phyloP scores from a whole-genome alignment of 2,113 vertebrate genomes.

The Herpetotheres cachinnans region DNA sequence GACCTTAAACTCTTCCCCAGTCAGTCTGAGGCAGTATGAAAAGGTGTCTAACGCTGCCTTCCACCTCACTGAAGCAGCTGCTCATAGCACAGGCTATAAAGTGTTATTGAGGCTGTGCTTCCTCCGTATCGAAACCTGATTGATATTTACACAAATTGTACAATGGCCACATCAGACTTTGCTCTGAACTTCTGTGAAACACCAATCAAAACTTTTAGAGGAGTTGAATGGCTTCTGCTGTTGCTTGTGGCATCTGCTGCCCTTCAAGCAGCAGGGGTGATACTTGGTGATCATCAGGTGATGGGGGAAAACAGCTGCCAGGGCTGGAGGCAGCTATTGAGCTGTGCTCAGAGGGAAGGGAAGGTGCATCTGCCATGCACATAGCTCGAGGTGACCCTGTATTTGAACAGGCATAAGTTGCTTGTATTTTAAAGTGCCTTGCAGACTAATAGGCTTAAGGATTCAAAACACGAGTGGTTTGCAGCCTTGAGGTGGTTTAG shows the following conservation, averaged over 20 bases:
- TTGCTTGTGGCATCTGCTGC: neutral
- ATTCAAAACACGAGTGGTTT: neutral
- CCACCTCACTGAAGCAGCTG: neutral
- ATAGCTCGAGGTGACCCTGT: neutral
- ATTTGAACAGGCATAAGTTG: neutral
- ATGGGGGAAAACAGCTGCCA: neutral
- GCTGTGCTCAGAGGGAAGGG: neutral
- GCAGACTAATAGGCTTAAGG: neutral
- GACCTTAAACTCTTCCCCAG: neutral
- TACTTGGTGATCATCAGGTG: accelerated
- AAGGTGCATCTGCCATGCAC: neutral
- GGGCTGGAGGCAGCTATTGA: neutral
- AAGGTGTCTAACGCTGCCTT: neutral
- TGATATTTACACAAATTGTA: neutral
- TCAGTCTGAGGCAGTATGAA: neutral
- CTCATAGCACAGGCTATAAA: neutral
- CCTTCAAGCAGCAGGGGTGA: neutral
- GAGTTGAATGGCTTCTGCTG: neutral
- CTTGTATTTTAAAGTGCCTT: neutral
- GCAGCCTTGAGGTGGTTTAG: neutral
- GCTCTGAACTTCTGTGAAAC: neutral
- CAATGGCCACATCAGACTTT: neutral
- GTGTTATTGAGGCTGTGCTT: neutral
- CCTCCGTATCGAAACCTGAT: neutral
- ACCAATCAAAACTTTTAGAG: neutral